Percentiles rank a stretch among this genome's conserved stretches.
Evolutionary conservation across 1,140 invertebrate species (phyloP).

Genomic region (Grapholita molesta): DNA sequence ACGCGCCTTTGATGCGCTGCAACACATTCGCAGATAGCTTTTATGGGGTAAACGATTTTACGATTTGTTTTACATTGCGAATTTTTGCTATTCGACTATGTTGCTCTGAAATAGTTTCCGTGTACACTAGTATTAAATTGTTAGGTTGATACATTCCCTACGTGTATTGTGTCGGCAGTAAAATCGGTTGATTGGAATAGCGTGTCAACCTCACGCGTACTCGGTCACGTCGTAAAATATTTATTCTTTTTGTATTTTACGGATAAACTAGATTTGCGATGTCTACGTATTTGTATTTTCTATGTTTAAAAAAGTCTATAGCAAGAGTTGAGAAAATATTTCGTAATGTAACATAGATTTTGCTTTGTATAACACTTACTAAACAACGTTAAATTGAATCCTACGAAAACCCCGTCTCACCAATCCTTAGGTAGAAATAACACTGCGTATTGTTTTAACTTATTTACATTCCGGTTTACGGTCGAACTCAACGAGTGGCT

Average conservation of each 20-base stretch:
- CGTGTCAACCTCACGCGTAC: conserved; percentile 16
- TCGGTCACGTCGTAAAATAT: conserved; percentile 11
- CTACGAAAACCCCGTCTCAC: conserved; percentile 17
- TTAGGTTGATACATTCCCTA: not conserved
- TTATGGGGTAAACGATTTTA: conserved; percentile 17
- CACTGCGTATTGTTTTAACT: conserved; percentile 10
- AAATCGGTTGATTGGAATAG: conserved; percentile 15
- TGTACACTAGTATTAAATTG: not conserved
- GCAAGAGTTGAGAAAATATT: no score
- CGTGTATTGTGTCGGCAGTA: not conserved
- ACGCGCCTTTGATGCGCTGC: conserved; percentile 18
- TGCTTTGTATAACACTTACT: no score
- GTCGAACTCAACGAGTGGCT: not conserved
- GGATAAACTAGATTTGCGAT: not conserved
- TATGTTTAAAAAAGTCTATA: not conserved
- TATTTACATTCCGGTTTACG: conserved; percentile 14
- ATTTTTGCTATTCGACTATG: not conserved
- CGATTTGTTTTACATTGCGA: conserved; percentile 12
- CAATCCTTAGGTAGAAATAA: conserved; percentile 6
- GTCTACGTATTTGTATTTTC: not conserved
- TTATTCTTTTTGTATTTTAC: conserved; percentile 14
- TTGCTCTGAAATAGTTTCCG: not conserved
- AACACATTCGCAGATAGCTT: conserved; percentile 6
- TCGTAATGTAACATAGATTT: no score
- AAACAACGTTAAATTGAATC: conserved; percentile 1